phyloP scores from a whole-genome alignment of 2,797 vertebrate species.

The Staurois parvus region DNA sequence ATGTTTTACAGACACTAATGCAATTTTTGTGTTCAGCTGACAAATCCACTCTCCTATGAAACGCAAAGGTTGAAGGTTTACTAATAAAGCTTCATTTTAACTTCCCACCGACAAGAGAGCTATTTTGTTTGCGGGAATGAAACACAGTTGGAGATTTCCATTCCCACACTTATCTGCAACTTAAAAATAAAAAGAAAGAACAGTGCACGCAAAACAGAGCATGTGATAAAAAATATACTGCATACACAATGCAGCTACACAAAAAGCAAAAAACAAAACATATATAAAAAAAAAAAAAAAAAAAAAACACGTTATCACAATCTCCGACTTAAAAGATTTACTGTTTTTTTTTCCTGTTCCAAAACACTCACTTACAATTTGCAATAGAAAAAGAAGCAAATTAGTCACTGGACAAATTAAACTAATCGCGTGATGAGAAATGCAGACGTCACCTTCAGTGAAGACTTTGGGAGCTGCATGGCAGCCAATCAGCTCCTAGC shows the following conservation, averaged over 20 bases:
- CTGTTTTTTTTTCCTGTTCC: too few relatives aligned
- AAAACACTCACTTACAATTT: too few relatives aligned
- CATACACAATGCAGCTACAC: background rate
- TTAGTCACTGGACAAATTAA: background rate
- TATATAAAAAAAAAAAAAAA: too few relatives aligned
- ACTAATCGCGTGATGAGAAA: too few relatives aligned
- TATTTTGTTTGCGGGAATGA: background rate
- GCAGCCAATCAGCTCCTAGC: too few relatives aligned
- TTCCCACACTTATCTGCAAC: background rate
- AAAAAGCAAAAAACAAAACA: background rate
- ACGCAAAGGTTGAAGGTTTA: slow-evolving; percentile 3
- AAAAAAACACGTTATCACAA: too few relatives aligned
- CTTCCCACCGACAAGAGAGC: background rate
- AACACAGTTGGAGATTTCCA: slow-evolving; percentile 1
- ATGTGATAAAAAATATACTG: too few relatives aligned
- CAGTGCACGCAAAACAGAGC: too few relatives aligned
- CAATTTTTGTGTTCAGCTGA: background rate
- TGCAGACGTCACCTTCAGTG: too few relatives aligned
- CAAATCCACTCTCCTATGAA: background rate
- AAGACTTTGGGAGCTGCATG: too few relatives aligned
- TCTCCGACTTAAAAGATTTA: too few relatives aligned
- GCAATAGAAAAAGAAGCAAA: too few relatives aligned
- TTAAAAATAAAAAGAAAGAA: background rate
- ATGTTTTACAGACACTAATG: background rate
- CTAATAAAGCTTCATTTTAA: background rate